Evolutionary conservation across 2,113 vertebrate species (phyloP).

Genomic region (Platichthys flesus): DNA sequence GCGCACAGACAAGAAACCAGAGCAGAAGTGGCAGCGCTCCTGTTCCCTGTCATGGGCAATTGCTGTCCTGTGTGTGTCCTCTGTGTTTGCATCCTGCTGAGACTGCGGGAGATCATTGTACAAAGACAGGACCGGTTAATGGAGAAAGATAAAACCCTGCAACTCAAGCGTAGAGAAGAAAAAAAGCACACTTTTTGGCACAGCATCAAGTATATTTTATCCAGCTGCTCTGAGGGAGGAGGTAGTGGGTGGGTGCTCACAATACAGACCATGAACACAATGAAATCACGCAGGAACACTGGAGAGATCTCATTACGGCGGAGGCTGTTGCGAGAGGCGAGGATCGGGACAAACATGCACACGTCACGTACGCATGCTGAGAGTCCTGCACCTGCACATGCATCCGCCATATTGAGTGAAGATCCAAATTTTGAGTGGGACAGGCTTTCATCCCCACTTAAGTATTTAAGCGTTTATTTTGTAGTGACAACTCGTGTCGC

Average conservation of each 20-base stretch:
- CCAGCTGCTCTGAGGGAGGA: conserved; percentile 65
- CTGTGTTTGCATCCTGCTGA: conserved; percentile 56
- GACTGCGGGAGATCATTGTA: conserved; percentile 64
- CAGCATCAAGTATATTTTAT: conserved; percentile 68
- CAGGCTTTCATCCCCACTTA: conserved; percentile 26
- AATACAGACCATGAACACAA: conserved; percentile 64
- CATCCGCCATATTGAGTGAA: conserved; percentile 4
- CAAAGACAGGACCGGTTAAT: conserved; percentile 55
- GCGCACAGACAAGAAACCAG: conserved; percentile 36
- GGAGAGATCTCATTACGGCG: conserved; percentile 52
- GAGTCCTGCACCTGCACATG: conserved; percentile 50
- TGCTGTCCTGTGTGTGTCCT: conserved; percentile 48
- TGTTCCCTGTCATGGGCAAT: conserved; percentile 59
- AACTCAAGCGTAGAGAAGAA: conserved; percentile 34
- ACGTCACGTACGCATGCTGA: background rate
- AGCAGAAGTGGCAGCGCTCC: conserved; percentile 61
- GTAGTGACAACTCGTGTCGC: conserved; percentile 27
- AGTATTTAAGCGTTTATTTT: conserved; percentile 43
- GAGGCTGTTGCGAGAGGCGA: conserved; percentile 20
- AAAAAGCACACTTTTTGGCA: conserved; percentile 62
- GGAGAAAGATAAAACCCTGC: conserved; percentile 60
- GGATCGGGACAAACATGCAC: conserved; percentile 26
- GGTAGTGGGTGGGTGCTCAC: conserved; percentile 52
- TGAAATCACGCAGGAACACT: conserved; percentile 60
- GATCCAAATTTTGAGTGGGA: conserved; percentile 4